Conservation (phyloP, 1,140 invertebrate species). For the Drosophila nikananu region DNA sequence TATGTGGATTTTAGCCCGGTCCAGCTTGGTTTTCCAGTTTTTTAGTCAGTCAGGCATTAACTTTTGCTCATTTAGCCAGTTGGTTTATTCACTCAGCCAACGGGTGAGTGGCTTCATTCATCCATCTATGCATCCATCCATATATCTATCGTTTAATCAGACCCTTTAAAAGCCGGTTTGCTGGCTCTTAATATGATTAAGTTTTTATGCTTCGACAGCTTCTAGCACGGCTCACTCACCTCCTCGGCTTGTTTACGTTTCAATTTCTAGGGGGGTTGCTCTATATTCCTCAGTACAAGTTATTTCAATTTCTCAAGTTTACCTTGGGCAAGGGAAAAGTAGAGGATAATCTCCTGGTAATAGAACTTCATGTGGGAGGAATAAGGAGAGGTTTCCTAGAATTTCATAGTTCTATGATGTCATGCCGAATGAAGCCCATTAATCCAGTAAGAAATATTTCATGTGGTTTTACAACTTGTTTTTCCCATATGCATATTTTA, state of each 20-base stretch:
- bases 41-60: slow-evolving; percentile 40
- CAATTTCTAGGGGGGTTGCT: slow-evolving; percentile 11
- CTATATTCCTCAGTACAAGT: slow-evolving; percentile 9
- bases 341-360: slow-evolving; percentile 21
- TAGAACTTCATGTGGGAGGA: not conserved
- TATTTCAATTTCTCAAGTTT: slow-evolving; percentile 12
- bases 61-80: slow-evolving; percentile 41
- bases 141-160: slow-evolving; percentile 49
- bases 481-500: slow-evolving; percentile 4
- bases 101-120: slow-evolving; percentile 30
- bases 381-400: not conserved
- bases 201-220: slow-evolving; percentile 76
- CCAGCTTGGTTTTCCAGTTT: slow-evolving; percentile 23
- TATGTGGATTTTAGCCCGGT: slow-evolving; percentile 19
- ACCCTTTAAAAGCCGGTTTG: slow-evolving; percentile 41
- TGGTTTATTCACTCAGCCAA: slow-evolving; percentile 40
- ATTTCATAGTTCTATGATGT: slow-evolving; percentile 12
- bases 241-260: slow-evolving; percentile 3
- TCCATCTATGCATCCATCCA: slow-evolving; percentile 13
- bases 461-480: slow-evolving; percentile 1
- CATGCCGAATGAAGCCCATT: slow-evolving; percentile 10
- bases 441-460: slow-evolving; percentile 4
- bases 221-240: slow-evolving; percentile 34
- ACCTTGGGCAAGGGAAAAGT: too few relatives aligned
- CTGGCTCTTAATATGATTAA: slow-evolving; percentile 63